Base-by-base conservation (phyloP, 2,888 invertebrate genomes). In the Aphelenchoides bicaudatus region DNA sequence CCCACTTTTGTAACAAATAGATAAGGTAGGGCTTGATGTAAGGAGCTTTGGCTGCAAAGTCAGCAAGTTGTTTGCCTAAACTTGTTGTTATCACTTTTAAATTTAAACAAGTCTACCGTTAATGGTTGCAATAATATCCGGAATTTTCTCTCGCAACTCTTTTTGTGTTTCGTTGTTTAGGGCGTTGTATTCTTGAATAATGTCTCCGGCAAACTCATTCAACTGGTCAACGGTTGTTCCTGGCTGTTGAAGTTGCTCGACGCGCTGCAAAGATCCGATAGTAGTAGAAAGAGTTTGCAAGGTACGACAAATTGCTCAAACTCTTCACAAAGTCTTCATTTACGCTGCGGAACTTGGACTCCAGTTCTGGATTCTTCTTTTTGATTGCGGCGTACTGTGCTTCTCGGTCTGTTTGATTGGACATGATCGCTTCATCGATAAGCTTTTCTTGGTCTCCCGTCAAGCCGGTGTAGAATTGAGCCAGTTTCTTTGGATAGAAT, bases 351-450 rank as follows among this genome's bases (percentile, higher is more conserved):
- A 43, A 43, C 23, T 43, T 43, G 21, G 43, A 6, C 43, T 43
- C 43, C n/a, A 43, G 23, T 25, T 43, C 21, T 6, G 43, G 21
- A 25, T 43, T 25, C 23, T 43, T 43, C n/a, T 43, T 43, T 25
- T 43, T 43, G 43, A 43, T 6, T 6, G 43, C 43, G 21, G 43
- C 43, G 23, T 43, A 43, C 23, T 43, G 43, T 8, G 43, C 43
- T 10, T 43, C 25, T 6, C 43, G 43, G 23, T 43, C 43, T 10
- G 43, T 43, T 25, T 21, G 23, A n/a, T 43, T 43, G 43, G 21
- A 21, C 43, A n/a, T n/a, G 10, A 43, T 43, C 43, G 43, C 43
- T n/a, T 43, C 43, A n/a, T 43, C 43, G 43, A 43, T 43, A 19
- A 43, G 23, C 43, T 43, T 43, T 25, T 43, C 43, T n/a, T 43